Conservation (phyloP, 2,797 vertebrate species). For the Artibeus jamaicensis region DNA sequence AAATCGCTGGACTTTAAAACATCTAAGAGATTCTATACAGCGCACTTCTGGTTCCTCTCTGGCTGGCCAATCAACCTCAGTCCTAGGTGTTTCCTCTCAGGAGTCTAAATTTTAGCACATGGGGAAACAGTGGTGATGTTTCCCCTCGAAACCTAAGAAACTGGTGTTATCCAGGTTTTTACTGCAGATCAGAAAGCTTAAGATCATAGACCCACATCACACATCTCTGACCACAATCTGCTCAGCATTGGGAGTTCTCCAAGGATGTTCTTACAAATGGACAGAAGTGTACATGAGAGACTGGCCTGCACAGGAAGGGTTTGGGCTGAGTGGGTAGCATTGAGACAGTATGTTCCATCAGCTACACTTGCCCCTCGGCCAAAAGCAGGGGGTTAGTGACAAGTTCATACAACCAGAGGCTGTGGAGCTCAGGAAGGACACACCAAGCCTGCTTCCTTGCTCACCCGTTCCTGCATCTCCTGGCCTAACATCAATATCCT, state of each 20-base stretch:
- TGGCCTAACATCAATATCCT: background rate
- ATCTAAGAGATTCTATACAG: background rate
- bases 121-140: background rate
- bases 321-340: no score
- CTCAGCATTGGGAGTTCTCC: background rate
- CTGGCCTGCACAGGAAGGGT: background rate
- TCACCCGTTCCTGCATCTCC: background rate
- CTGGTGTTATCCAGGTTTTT: background rate
- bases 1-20: conserved; percentile 13
- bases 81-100: background rate
- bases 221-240: background rate
- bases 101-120: background rate
- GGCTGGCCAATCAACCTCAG: background rate
- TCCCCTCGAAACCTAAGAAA: background rate
- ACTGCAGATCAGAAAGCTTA: background rate
- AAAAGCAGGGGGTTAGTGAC: background rate
- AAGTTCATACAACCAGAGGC: background rate
- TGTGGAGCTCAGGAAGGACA: background rate
- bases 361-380: background rate
- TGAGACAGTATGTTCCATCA: background rate
- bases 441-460: background rate
- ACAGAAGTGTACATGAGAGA: background rate
- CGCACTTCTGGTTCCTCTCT: background rate
- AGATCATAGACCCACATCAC: background rate
- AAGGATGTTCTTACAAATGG: background rate